Evolutionary conservation across 2,113 vertebrate genomes (phyloP), one percentile per base, ranked within the genome.

Genomic region (Castor canadensis): DNA sequence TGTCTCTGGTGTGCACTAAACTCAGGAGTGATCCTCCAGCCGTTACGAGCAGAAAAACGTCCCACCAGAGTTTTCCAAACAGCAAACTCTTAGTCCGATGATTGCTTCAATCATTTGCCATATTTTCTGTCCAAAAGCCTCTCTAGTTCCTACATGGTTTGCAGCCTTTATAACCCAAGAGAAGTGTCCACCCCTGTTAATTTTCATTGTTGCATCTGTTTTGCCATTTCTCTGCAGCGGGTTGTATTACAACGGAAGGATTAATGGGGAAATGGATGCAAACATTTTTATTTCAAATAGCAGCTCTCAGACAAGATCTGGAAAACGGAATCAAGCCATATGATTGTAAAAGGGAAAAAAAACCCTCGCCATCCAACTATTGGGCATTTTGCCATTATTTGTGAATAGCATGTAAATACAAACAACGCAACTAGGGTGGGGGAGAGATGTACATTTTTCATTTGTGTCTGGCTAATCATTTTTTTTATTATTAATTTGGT

Each of bases 151-250:
- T 98, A 97, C 98, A 98, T 97, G 98, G 97, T 98, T 96, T 98
- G 97, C 98, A 97, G 98, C 98, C 98, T 99, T 98, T 98, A 98
- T 97, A 96, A 98, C 98, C 97, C 96, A 98, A 98, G 98, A 98
- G 97, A 98, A 99, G 98, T 98, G 98, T 98, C 98, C 98, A 98
- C 98, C 98, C 98, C 98, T 98, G 98, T 98, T 98, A 98, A 98
- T 98, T 98, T 99, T 98, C 98, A 98, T 98, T 91, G 94, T 98
- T 98, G 98, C 98, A 98, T 98, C 98, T 98, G 98, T 97, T 98
- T 98, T 98, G 98, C 97, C 97, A 96, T 98, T 98, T 98, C 98
- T 97, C 98, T 98, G 97, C 96, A 98, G 98, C 98, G 98, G 98
- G 98, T 98, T 98, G 96, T 98, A 98, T 98, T 98, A 98, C 97